Conservation (phyloP, 2,113 vertebrate genomes). For the Anhinga rufa region DNA sequence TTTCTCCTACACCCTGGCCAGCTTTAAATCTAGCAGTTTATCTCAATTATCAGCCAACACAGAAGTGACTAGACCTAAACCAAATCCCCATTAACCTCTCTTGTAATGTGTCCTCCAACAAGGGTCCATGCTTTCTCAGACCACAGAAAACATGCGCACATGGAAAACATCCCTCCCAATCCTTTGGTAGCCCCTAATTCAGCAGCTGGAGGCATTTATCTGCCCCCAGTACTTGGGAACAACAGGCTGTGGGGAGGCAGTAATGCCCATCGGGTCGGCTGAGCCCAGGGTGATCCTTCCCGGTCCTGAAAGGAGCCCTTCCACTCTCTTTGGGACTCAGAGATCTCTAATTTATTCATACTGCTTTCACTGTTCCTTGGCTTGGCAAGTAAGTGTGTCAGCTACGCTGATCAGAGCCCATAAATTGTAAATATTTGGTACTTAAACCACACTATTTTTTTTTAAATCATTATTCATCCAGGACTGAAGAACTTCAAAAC, state of each 20-base stretch:
- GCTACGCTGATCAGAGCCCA: not conserved
- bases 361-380: conserved; percentile 32
- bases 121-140: not conserved
- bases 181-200: not conserved
- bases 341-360: conserved; percentile 11
- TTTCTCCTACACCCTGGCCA: not conserved
- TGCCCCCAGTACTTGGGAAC: not conserved
- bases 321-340: not conserved
- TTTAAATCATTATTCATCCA: not conserved
- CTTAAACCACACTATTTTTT: not conserved
- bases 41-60: conserved; percentile 55
- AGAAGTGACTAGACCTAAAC: conserved; percentile 22
- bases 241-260: too few species aligned
- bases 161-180: not conserved
- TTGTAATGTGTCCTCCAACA: not conserved
- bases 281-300: not conserved
- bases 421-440: conserved; percentile 20
- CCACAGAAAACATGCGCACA: not conserved
- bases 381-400: conserved; percentile 38
- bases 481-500: not conserved
- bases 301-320: not conserved
- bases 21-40: conserved; percentile 53
- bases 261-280: not conserved
- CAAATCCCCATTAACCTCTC: conserved; percentile 46
- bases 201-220: conserved; percentile 4